phyloP scores from a whole-genome alignment of 2,888 invertebrate genomes.

The Amblyteles armatorius region DNA sequence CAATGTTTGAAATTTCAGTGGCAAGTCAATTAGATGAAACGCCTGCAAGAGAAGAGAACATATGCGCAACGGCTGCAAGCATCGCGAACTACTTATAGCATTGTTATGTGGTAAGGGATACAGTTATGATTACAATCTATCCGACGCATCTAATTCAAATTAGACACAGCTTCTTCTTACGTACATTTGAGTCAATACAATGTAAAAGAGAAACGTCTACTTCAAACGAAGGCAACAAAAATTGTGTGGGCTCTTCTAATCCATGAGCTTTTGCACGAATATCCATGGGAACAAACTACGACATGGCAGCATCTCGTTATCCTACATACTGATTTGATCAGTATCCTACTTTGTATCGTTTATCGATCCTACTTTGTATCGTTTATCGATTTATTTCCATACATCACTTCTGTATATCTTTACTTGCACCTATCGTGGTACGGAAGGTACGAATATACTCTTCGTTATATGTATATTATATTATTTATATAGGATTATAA shows the following conservation, averaged over 20 bases:
- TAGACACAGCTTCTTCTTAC: conserved; percentile 9
- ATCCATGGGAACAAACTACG: conserved; percentile 49
- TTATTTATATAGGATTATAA: conserved; percentile 32
- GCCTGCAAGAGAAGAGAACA: neutral
- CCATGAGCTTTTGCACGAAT: conserved; percentile 10
- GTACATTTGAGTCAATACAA: conserved; percentile 1
- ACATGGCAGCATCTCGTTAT: conserved; percentile 16
- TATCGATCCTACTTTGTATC: neutral
- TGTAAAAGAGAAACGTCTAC: neutral
- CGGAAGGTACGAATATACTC: conserved; percentile 14
- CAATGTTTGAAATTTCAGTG: conserved; percentile 73
- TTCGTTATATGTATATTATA: conserved; percentile 50
- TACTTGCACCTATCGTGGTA: conserved; percentile 35
- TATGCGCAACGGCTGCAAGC: neutral
- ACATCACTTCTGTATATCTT: conserved; percentile 2
- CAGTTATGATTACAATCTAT: conserved; percentile 21
- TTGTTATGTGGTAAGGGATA: conserved; percentile 42
- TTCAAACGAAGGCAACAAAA: conserved; percentile 2
- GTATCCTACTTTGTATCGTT: too few relatives aligned
- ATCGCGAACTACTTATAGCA: conserved; percentile 27
- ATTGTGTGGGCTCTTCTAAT: neutral
- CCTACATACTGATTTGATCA: conserved; percentile 7
- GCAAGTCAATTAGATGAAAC: conserved; percentile 76
- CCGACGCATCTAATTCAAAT: conserved; percentile 6
- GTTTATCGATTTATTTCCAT: conserved; percentile 27